Conservation (phyloP, 2,888 invertebrate species). For the Heteropelma amictum region DNA sequence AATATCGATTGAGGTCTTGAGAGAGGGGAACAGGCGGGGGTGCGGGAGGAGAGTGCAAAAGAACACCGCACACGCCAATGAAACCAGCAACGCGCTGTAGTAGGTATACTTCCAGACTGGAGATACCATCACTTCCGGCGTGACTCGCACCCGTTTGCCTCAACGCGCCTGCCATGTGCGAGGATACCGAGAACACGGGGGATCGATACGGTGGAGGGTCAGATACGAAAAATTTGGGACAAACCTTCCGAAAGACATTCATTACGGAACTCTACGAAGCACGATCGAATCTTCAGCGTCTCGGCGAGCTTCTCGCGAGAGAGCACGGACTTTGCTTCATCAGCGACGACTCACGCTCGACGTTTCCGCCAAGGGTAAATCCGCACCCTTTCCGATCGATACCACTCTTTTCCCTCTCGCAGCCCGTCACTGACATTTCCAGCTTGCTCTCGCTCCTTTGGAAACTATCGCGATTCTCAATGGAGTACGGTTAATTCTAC, state of each 20-base stretch:
- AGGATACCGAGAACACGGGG: slow-evolving; percentile 1
- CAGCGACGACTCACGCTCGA: too few species aligned
- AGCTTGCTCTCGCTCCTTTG: too few species aligned
- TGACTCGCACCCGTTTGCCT: slow-evolving; percentile 53
- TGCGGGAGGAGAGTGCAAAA: too few species aligned
- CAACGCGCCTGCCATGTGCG: slow-evolving; percentile 27
- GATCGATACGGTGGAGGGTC: slow-evolving; percentile 24
- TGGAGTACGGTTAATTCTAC: too few species aligned
- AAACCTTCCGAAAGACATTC: slow-evolving; percentile 49
- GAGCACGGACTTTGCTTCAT: too few species aligned
- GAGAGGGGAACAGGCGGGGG: slow-evolving; percentile 22
- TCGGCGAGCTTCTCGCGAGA: slow-evolving; percentile 8
- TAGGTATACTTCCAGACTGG: slow-evolving; percentile 38
- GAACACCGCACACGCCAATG: slow-evolving; percentile 34
- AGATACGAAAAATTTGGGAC: slow-evolving; percentile 49
- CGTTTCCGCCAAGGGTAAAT: too few species aligned
- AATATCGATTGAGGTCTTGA: slow-evolving; percentile 54
- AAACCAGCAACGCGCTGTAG: slow-evolving; percentile 27
- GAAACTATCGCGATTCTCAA: too few species aligned
- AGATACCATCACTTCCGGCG: slow-evolving; percentile 58
- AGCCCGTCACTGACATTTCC: too few species aligned
- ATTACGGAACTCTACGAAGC: slow-evolving; percentile 20
- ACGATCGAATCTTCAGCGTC: slow-evolving; percentile 21
- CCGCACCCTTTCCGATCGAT: too few species aligned
- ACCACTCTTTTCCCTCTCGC: too few species aligned